These are phyloP conservation scores for Sinhomidia bicolor DNA, from an alignment of 2,888 invertebrate species.

Conservation along the genomic window DNA sequence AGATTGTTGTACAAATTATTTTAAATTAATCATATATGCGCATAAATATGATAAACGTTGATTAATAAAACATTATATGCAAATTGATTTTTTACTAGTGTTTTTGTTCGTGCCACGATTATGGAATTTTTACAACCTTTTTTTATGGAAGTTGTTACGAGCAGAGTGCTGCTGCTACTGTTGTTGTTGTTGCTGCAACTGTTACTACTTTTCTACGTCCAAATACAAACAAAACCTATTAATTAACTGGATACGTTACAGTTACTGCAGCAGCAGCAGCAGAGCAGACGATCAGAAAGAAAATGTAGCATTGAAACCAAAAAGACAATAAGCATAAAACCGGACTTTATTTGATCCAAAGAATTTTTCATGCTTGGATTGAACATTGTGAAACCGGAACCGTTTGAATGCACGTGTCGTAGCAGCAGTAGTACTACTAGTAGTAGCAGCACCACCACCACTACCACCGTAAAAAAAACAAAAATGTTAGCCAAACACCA, in stretches of 20 bases:
- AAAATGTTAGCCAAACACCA: neutral
- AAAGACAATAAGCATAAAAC: constrained; percentile 17
- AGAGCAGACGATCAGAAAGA: no score
- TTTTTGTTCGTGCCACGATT: neutral
- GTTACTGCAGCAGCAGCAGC: neutral
- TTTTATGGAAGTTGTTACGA: neutral
- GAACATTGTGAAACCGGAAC: constrained; percentile 21
- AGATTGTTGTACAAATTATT: constrained; percentile 44
- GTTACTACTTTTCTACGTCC: neutral
- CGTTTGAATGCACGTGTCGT: constrained; percentile 28
- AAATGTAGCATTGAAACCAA: neutral
- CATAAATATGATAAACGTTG: constrained; percentile 74
- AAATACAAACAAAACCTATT: neutral
- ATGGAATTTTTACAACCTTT: constrained; percentile 11
- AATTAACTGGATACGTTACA: constrained; percentile 35
- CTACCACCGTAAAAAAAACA: no score
- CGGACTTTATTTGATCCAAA: constrained; percentile 11
- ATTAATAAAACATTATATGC: constrained; percentile 79
- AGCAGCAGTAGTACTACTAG: no score
- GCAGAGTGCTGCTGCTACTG: no score
- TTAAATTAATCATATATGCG: constrained; percentile 74
- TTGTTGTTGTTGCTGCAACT: neutral
- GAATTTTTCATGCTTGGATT: neutral
- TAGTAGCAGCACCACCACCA: no score
- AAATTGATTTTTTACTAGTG: constrained; percentile 42